Conservation (phyloP, 2,888 invertebrate species). For the Aphodius granarius region DNA sequence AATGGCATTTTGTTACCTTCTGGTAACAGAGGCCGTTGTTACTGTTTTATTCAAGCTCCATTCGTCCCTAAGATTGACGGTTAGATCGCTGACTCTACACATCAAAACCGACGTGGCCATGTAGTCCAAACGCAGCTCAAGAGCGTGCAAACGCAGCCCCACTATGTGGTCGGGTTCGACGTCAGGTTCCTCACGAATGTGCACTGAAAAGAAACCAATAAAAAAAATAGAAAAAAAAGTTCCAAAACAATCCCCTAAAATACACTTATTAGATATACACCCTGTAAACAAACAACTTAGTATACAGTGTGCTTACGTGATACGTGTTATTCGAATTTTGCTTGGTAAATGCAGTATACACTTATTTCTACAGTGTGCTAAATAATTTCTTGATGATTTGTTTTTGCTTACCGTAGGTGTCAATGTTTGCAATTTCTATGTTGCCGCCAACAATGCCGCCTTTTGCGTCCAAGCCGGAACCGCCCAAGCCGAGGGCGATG, state of each 20-base stretch:
- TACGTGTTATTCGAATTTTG: no score
- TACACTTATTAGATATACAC: no score
- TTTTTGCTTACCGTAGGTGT: constrained; percentile 73
- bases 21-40: constrained; percentile 60
- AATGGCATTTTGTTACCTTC: constrained; percentile 53
- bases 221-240: neutral
- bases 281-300: no score
- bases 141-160: constrained; percentile 77
- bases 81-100: constrained; percentile 82
- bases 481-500: constrained; percentile 83
- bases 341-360: no score
- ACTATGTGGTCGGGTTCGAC: constrained; percentile 87
- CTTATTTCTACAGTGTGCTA: no score
- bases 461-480: constrained; percentile 92
- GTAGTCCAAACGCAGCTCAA: constrained; percentile 93
- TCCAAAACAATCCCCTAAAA: no score
- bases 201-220: constrained; percentile 60
- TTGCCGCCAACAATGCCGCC: constrained; percentile 97
- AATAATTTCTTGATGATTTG: no score
- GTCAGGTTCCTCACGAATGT: constrained; percentile 87
- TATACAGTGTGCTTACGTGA: no score
- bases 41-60: constrained; percentile 71
- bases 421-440: constrained; percentile 86
- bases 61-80: constrained; percentile 81
- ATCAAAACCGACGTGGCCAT: constrained; percentile 97